Evolutionary conservation across 2,888 invertebrate species (phyloP).

Genomic region (Epiblema foenella): DNA sequence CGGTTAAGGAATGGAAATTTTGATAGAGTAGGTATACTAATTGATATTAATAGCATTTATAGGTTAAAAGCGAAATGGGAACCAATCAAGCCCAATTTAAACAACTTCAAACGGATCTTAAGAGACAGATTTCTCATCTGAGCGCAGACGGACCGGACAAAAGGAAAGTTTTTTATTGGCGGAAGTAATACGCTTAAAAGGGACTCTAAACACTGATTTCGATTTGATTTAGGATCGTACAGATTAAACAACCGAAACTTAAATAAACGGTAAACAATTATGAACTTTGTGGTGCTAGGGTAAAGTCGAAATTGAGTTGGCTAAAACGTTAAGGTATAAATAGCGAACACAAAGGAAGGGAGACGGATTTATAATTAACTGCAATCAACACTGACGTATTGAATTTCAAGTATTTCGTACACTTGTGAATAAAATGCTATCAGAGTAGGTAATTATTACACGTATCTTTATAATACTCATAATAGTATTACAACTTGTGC

Average conservation of each 20-base stretch:
- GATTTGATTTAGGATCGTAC: constrained; percentile 76
- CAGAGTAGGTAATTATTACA: background rate
- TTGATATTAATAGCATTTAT: constrained; percentile 33
- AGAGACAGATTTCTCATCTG: constrained; percentile 45
- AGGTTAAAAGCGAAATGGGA: constrained; percentile 45
- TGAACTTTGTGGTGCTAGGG: constrained; percentile 45
- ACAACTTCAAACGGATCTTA: constrained; percentile 44
- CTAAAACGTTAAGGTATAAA: constrained; percentile 59
- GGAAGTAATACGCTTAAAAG: constrained; percentile 78
- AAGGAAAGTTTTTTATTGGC: constrained; percentile 72
- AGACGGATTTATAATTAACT: constrained; percentile 84
- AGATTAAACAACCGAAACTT: constrained; percentile 69
- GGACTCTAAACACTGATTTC: constrained; percentile 73
- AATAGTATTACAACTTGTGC: background rate
- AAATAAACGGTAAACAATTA: constrained; percentile 47
- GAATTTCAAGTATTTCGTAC: constrained; percentile 80
- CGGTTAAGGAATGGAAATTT: constrained; percentile 12
- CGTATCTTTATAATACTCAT: background rate
- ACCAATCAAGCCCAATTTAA: constrained; percentile 35
- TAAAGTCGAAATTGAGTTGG: constrained; percentile 46
- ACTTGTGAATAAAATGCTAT: constrained; percentile 53
- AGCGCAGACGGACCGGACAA: constrained; percentile 57
- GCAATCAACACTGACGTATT: constrained; percentile 84
- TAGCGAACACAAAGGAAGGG: constrained; percentile 79
- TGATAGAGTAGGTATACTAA: background rate